Evolutionary conservation across 2,888 invertebrate genomes (phyloP), one percentile per base, ranked within the genome.

Genomic region (Pseudococcus longispinus): DNA sequence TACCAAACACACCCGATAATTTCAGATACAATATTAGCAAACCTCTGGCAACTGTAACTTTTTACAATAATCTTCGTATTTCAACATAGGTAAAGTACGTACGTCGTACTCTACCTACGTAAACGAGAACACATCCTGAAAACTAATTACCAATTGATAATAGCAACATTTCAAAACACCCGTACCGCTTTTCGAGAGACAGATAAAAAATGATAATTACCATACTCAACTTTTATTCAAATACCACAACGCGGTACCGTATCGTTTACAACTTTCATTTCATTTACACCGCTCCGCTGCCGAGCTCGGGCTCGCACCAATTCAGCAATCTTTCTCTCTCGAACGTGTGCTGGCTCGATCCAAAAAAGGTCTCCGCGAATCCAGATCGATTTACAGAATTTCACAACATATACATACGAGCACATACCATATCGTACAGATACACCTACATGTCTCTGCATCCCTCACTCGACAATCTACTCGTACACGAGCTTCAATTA

Each of bases 91-190:
- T n/a, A n/a, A n/a, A n/a, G n/a, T n/a, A n/a, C n/a, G n/a, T n/a
- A 70, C 18, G 26, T n/a, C 65, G 32, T 70, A 70, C 70, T n/a
- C n/a, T 32, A 70, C 70, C 70, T 70, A 70, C 70, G 15, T 70
- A 70, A 70, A 70, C 11, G 70, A 26, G n/a, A 70, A 70, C 70
- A 70, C 70, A 70, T 70, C 70, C 70, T 70, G 70, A 70, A 70
- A 29, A 70, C 70, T 70, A 70, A 70, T 70, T 70, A 70, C 70
- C 70, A 70, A 70, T 70, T 70, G 70, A 70, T 70, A 70, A 70
- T 70, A 70, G 70, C 70, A 70, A 70, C 70, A 70, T 70, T 70
- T 70, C 70, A 70, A 70, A 70, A 70, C 18, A 70, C 29, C 29
- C 70, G 70, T 70, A 70, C 70, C 18, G 29, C 70, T 29, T 70